phyloP scores from a whole-genome alignment of 2,113 vertebrate species.

The Oryctolagus cuniculus region mOryCun1.1 NC_091436.1:93619001-93619500 shows the following conservation, averaged over 20 bases:
- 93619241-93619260: not conserved
- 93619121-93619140: not conserved
- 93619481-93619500: no score
- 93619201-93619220: not conserved
- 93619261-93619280: not conserved
- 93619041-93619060: not conserved
- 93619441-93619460: no score
- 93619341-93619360: not conserved
- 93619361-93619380: not conserved
- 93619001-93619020: not conserved
- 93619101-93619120: not conserved
- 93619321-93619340: slow-evolving; percentile 23
- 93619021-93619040: not conserved
- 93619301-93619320: not conserved
- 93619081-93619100: not conserved
- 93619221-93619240: not conserved
- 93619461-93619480: no score
- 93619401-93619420: no score
- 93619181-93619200: not conserved
- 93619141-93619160: not conserved
- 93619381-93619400: no score
- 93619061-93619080: slow-evolving; percentile 1
- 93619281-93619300: slow-evolving; percentile 35
- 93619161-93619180: not conserved
- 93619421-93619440: no score